A percentile compares a stretch with the other conserved stretches of the same genome.
Evolutionary conservation across 2,888 invertebrate genomes (phyloP).

Genomic region (Cheilosia vulpina): DNA sequence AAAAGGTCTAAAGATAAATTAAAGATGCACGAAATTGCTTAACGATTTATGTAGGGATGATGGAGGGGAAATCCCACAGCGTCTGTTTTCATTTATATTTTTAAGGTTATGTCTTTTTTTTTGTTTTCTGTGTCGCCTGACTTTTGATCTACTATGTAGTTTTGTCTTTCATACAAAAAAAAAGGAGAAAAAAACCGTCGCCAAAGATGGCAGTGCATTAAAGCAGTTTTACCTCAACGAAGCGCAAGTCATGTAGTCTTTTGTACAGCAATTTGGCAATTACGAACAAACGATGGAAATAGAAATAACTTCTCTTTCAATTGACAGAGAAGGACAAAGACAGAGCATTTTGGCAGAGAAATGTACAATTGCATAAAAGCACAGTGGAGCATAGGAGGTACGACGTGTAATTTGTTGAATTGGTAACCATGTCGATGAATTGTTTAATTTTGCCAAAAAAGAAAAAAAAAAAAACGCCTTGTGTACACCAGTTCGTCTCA

Average conservation of each 20-base stretch:
- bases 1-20: slow-evolving; percentile 58
- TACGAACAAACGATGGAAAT: slow-evolving; percentile 55
- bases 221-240: slow-evolving; percentile 44
- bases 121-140: slow-evolving; percentile 10
- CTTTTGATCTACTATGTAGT: slow-evolving; percentile 33
- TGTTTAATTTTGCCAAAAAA: not conserved
- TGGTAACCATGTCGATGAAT: not conserved
- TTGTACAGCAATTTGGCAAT: slow-evolving; percentile 69
- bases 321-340: slow-evolving; percentile 17
- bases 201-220: slow-evolving; percentile 30
- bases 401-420: not conserved
- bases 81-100: slow-evolving; percentile 20
- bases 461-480: too few species aligned
- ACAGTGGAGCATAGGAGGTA: not conserved
- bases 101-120: not conserved
- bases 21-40: slow-evolving; percentile 41
- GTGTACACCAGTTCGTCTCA: not conserved
- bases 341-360: slow-evolving; percentile 52
- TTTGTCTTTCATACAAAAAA: slow-evolving; percentile 12
- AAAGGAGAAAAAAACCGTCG: not conserved
- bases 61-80: slow-evolving; percentile 40
- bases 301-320: slow-evolving; percentile 53
- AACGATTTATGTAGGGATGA: slow-evolving; percentile 30
- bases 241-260: slow-evolving; percentile 59
- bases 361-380: slow-evolving; percentile 54